These are phyloP conservation scores for Lasius platythorax DNA, from an alignment of 2,888 invertebrate genomes.

Conservation along the genomic window DNA sequence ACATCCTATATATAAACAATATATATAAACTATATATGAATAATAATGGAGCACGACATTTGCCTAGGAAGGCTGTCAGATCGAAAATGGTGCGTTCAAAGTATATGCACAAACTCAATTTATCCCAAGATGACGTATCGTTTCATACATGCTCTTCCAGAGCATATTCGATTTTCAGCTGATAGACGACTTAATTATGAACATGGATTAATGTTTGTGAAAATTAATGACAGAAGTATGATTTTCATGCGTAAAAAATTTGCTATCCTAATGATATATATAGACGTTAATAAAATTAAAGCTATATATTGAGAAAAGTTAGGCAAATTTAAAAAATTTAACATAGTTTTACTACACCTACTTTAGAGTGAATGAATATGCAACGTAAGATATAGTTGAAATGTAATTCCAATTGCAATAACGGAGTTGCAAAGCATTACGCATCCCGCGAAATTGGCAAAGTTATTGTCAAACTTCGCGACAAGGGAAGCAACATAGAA, in stretches of 20 bases:
- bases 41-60: slow-evolving; percentile 38
- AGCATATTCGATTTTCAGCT: slow-evolving; percentile 21
- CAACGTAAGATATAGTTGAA: neutral
- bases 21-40: neutral
- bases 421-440: slow-evolving; percentile 18
- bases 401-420: slow-evolving; percentile 20
- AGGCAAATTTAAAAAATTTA: neutral
- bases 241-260: neutral
- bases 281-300: neutral
- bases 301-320: neutral
- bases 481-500: slow-evolving; percentile 16
- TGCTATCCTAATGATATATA: neutral
- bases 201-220: neutral
- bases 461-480: slow-evolving; percentile 28
- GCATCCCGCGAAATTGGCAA: slow-evolving; percentile 12
- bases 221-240: neutral
- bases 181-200: slow-evolving; percentile 30
- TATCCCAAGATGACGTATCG: slow-evolving; percentile 15
- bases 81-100: slow-evolving; percentile 37
- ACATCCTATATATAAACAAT: neutral
- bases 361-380: neutral
- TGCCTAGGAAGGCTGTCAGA: slow-evolving; percentile 22
- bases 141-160: slow-evolving; percentile 20
- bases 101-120: slow-evolving; percentile 38
- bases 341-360: neutral